Conservation (phyloP, 2,113 vertebrate species). For the Lagopus leucura region DNA sequence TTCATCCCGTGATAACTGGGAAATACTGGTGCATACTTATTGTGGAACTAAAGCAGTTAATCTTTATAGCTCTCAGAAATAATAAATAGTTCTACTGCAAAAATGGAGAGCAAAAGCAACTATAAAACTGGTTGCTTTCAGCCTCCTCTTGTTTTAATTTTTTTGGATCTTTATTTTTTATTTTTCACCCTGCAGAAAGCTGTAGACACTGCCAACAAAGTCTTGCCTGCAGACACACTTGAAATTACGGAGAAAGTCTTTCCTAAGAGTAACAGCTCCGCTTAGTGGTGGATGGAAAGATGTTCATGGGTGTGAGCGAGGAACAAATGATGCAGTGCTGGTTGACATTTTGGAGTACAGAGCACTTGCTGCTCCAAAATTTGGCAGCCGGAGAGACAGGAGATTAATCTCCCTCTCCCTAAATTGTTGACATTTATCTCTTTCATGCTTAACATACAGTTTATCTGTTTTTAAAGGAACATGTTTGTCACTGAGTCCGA, state of each 20-base stretch:
- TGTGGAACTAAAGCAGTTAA: not conserved
- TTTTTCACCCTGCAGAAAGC: not conserved
- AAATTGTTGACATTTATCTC: not conserved
- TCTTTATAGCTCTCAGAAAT: not conserved
- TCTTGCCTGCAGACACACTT: not conserved
- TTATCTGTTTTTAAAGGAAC: not conserved
- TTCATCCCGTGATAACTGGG: not conserved
- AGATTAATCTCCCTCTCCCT: not conserved
- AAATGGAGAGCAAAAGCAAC: not conserved
- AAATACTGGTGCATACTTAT: not conserved
- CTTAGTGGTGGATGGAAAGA: constrained; percentile 73
- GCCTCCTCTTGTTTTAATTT: not conserved
- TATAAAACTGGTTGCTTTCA: not conserved
- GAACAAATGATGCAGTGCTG: not conserved
- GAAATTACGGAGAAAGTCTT: not conserved
- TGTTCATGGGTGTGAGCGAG: not conserved
- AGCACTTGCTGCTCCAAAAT: not conserved
- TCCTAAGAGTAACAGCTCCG: constrained; percentile 76
- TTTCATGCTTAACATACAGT: not conserved
- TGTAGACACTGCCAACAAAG: not conserved
- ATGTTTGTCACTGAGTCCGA: not conserved
- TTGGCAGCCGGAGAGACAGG: not conserved
- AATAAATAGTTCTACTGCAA: not conserved
- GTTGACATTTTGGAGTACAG: not conserved
- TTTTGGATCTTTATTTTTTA: too few species aligned